Evolutionary conservation across 2,888 invertebrate genomes (phyloP), one percentile per base, ranked within the genome.

Genomic region (Archips xylosteana): DNA sequence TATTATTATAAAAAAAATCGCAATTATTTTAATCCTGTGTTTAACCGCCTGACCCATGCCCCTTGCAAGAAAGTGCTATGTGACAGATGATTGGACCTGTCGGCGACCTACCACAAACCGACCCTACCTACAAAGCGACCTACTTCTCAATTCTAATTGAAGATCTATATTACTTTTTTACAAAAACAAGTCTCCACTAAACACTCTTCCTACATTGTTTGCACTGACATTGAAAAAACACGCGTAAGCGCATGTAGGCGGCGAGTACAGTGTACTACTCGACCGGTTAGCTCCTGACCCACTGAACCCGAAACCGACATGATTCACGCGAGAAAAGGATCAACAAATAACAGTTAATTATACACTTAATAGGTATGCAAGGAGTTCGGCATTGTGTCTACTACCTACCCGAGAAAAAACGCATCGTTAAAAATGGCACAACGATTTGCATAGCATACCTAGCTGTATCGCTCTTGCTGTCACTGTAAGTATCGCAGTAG

Each of bases 281-380:
- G 81, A 79, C 83, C 79, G 80, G 78, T 78, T 75, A 75, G 70
- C 77, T 74, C 76, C 75, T 85, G 86, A 82, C 86, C 83, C 74
- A 86, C 83, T 86, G 86, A 79, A 76, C 86, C 80, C 76, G 71
- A 81, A 83, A 80, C 78, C 75, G 76, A 75, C 66, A 82, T 65
- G 65, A 79, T 64, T 65, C 70, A 78, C 75, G 76, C 63, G 47
- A 68, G 66, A n/a, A 63, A 64, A 57, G 47, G 64, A 67, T 67
- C 64, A 23, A 47, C 42, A 51, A 51, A 63, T 36, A 15, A 71
- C 69, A 49, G 70, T 70, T 74, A 70, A 74, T 74, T 74, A 69
- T 23, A 15, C 36, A 15, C 32, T 36, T 51, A 60, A 39, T 47
- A 9, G 9, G 13, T 63, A 47, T 47, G 63, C 63, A 63, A 63